These are phyloP conservation scores for Rhabditophanes sp. DNA, from an alignment of 2,888 invertebrate genomes.

Conservation along the genomic window DNA sequence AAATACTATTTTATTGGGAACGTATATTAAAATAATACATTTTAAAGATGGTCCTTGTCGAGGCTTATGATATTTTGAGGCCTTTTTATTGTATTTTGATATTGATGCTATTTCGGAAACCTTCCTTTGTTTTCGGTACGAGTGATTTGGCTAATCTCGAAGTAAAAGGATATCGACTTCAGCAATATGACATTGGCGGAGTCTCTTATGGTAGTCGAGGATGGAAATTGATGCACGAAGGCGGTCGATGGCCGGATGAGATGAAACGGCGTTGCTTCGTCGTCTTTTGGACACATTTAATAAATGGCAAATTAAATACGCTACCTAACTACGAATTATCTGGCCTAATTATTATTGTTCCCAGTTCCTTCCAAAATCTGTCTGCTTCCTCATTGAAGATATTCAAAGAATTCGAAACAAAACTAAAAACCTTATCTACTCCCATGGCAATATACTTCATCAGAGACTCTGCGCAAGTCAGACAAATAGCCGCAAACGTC, in stretches of 20 bases:
- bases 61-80: no score
- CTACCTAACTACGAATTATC: no score
- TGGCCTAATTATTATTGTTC: no score
- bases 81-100: no score
- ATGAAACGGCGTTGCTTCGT: conserved; percentile 29
- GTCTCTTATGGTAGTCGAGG: conserved; percentile 26
- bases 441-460: conserved; percentile 33
- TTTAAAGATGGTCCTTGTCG: no score
- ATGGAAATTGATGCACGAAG: conserved; percentile 32
- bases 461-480: conserved; percentile 11
- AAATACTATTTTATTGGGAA: no score
- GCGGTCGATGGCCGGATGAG: conserved; percentile 24
- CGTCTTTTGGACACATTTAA: conserved; percentile 33
- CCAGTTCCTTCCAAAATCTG: no score
- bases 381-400: conserved; percentile 19
- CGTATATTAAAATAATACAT: no score
- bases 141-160: conserved; percentile 12
- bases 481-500: conserved; percentile 13
- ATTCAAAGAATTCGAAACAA: conserved; percentile 21
- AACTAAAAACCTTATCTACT: conserved; percentile 16
- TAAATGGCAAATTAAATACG: no score
- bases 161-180: conserved; percentile 36
- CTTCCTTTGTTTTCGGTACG: no score
- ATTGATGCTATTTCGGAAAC: no score
- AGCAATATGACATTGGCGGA: conserved; percentile 37